phyloP scores from a whole-genome alignment of 2,113 vertebrate species.

The Climacteris rufus region DNA sequence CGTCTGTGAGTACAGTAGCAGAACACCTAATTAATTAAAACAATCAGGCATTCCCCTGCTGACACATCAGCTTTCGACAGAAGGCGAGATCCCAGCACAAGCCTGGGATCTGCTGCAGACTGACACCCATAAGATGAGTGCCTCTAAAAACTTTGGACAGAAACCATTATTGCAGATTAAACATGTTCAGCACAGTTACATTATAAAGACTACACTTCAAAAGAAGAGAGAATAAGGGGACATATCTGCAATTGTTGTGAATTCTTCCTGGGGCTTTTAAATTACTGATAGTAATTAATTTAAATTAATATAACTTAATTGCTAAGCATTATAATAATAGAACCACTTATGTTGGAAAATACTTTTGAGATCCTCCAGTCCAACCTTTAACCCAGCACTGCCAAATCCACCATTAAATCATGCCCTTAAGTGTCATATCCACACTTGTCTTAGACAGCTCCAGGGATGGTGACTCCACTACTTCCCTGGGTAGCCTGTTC shows the following conservation, averaged over 20 bases:
- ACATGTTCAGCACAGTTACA: neutral
- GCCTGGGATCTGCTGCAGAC: neutral
- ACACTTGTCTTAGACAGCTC: neutral
- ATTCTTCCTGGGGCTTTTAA: neutral
- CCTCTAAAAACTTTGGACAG: neutral
- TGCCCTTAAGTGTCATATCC: accelerated
- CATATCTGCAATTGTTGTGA: neutral
- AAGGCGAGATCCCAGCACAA: neutral
- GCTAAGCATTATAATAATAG: neutral
- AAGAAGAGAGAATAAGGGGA: neutral
- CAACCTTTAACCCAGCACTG: accelerated
- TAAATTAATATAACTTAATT: neutral
- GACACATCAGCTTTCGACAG: neutral
- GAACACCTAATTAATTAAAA: slow-evolving; percentile 41
- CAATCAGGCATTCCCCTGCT: neutral
- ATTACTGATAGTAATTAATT: neutral
- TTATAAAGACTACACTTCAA: neutral
- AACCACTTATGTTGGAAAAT: neutral
- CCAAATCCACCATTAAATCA: neutral
- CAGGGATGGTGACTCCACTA: neutral
- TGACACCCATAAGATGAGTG: neutral
- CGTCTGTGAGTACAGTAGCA: neutral
- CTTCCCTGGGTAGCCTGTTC: neutral
- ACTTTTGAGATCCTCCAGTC: neutral
- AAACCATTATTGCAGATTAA: neutral